A percentile compares a stretch with the other conserved stretches of the same genome.
phyloP scores from a whole-genome alignment of 2,113 vertebrate genomes.

The Pyrgilauda ruficollis region DNA sequence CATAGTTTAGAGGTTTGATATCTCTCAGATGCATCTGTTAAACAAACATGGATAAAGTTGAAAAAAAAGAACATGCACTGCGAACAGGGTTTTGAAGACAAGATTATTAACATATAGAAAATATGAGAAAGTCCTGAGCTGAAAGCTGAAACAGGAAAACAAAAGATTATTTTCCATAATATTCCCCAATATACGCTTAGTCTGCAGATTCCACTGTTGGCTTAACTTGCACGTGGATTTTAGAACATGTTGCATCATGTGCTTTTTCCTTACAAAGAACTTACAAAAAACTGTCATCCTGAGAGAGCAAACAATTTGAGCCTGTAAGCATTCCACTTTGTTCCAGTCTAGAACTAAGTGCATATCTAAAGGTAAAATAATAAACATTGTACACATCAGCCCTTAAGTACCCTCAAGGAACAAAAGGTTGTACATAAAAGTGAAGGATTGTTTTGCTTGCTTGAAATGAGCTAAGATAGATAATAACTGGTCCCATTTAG shows the following conservation, averaged over 20 bases:
- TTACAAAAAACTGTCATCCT: neutral
- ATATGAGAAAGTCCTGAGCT: neutral
- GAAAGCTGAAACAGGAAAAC: neutral
- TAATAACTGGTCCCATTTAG: constrained; percentile 18
- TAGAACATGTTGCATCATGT: neutral
- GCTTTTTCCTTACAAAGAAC: neutral
- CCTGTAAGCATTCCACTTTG: neutral
- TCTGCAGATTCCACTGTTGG: neutral
- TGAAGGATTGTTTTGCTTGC: neutral
- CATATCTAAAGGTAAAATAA: neutral
- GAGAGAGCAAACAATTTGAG: neutral
- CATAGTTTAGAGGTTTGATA: neutral
- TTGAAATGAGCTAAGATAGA: neutral
- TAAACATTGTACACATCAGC: neutral
- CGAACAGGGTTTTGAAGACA: neutral
- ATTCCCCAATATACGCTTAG: neutral
- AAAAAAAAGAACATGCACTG: neutral
- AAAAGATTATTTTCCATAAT: neutral
- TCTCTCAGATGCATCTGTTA: neutral
- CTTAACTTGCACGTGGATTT: neutral
- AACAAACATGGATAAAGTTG: neutral
- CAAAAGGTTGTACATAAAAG: neutral
- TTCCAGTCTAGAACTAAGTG: neutral
- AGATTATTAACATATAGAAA: neutral
- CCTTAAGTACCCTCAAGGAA: neutral